These are phyloP conservation scores for Erannis defoliaria DNA, from an alignment of 2,888 invertebrate genomes.

Conservation along the genomic window DNA sequence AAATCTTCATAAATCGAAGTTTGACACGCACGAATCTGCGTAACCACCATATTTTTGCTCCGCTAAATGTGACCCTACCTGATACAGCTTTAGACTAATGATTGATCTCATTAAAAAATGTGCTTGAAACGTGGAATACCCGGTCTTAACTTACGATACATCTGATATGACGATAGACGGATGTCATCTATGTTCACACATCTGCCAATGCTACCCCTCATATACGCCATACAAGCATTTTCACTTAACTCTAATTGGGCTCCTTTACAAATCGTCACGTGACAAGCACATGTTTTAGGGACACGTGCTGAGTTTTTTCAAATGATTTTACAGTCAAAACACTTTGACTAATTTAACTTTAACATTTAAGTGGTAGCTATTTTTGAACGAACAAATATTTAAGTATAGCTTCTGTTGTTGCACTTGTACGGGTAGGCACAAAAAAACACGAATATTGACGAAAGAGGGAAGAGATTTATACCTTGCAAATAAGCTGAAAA, in stretches of 20 bases:
- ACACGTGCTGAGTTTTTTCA: slow-evolving; percentile 58
- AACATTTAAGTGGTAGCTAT: slow-evolving; percentile 29
- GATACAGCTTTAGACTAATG: too few relatives aligned
- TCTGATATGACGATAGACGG: background rate
- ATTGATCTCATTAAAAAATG: too few relatives aligned
- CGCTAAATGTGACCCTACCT: too few relatives aligned
- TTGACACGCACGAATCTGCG: too few relatives aligned
- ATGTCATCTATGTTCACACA: slow-evolving; percentile 13
- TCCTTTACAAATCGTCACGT: slow-evolving; percentile 47
- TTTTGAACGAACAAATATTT: slow-evolving; percentile 8
- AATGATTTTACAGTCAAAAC: slow-evolving; percentile 39
- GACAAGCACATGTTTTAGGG: slow-evolving; percentile 54
- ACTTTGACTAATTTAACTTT: slow-evolving; percentile 44
- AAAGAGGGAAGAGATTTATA: too few relatives aligned
- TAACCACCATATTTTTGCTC: too few relatives aligned
- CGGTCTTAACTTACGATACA: too few relatives aligned
- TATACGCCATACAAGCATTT: slow-evolving; percentile 57
- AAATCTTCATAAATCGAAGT: too few relatives aligned
- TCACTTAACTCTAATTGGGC: slow-evolving; percentile 63
- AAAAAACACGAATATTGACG: too few relatives aligned
- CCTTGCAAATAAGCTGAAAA: too few relatives aligned
- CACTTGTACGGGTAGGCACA: background rate
- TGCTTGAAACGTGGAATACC: too few relatives aligned
- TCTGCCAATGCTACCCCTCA: slow-evolving; percentile 29
- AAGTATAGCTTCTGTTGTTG: slow-evolving; percentile 20